phyloP scores from a whole-genome alignment of 2,113 vertebrate genomes.

The Brachionichthys hirsutus region DNA sequence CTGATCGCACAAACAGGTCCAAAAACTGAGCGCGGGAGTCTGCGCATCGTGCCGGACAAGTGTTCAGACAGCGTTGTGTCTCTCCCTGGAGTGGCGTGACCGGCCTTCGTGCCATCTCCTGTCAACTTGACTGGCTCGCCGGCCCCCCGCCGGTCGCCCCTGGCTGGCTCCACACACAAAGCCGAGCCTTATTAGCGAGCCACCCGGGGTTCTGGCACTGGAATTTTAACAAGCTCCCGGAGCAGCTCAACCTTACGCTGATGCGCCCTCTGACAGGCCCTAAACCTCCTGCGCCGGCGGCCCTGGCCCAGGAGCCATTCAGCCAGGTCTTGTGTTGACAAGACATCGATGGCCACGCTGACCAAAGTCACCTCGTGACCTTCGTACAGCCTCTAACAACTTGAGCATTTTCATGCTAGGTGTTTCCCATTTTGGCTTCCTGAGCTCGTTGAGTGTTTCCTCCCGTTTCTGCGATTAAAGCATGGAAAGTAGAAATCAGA shows the following conservation, averaged over 20 bases:
- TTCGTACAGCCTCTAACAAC: constrained; percentile 3
- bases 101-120: constrained; percentile 56
- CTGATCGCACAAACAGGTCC: constrained; percentile 11
- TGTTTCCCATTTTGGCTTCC: constrained; percentile 27
- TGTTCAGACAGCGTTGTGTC: constrained; percentile 54
- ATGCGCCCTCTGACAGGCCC: constrained; percentile 49
- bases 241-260: constrained; percentile 64
- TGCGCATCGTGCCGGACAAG: constrained; percentile 32
- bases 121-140: constrained; percentile 62
- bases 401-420: constrained; percentile 36
- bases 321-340: constrained; percentile 25
- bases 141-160: constrained; percentile 49
- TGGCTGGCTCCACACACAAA: constrained; percentile 66
- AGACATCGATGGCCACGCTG: constrained; percentile 13
- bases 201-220: constrained; percentile 59
- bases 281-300: constrained; percentile 38
- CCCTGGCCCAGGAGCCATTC: constrained; percentile 36
- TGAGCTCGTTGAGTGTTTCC: constrained; percentile 56
- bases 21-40: constrained; percentile 19
- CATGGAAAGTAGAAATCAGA: constrained; percentile 26
- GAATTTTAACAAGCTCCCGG: constrained; percentile 74
- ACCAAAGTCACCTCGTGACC: constrained; percentile 5
- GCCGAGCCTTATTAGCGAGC: constrained; percentile 66
- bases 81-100: constrained; percentile 64
- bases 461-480: constrained; percentile 27